Conservation (phyloP, 1,140 invertebrate genomes). For the Brachionus plicatilis region DNA sequence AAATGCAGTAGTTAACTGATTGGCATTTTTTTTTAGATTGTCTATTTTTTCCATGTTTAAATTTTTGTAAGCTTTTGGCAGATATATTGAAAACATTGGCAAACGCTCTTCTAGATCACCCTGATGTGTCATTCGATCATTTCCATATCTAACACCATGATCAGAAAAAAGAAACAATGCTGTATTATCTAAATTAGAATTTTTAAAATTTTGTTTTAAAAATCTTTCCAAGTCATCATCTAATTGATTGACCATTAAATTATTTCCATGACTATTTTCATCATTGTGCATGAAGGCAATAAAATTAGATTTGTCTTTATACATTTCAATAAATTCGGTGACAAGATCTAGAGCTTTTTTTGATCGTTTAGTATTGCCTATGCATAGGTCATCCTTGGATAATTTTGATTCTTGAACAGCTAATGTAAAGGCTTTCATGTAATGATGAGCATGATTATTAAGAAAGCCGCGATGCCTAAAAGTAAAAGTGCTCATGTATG, state of each 20-base stretch:
- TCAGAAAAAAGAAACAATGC: slow-evolving; percentile 78
- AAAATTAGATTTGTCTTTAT: slow-evolving; percentile 69
- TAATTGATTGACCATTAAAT: slow-evolving; percentile 68
- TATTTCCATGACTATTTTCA: slow-evolving; percentile 75
- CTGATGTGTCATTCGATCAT: slow-evolving; percentile 70
- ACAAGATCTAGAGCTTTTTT: slow-evolving; percentile 66
- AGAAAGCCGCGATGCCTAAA: neutral
- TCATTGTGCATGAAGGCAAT: slow-evolving; percentile 74
- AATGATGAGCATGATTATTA: neutral
- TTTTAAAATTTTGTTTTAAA: slow-evolving; percentile 55
- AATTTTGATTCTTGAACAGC: neutral
- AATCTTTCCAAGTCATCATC: slow-evolving; percentile 69
- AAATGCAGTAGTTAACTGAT: neutral
- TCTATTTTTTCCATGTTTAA: slow-evolving; percentile 62
- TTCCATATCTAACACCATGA: slow-evolving; percentile 72
- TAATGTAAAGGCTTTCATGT: neutral
- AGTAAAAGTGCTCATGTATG: neutral
- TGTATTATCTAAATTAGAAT: slow-evolving; percentile 67
- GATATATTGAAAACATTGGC: slow-evolving; percentile 72
- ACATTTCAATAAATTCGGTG: slow-evolving; percentile 61
- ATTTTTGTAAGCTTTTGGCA: slow-evolving; percentile 62
- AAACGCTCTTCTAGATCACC: slow-evolving; percentile 78
- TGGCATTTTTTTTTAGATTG: slow-evolving; percentile 58
- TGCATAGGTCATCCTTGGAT: slow-evolving; percentile 60
- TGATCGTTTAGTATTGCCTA: slow-evolving; percentile 71